phyloP scores from a whole-genome alignment of 1,140 invertebrate genomes.

The Calliopsis andreniformis region DNA sequence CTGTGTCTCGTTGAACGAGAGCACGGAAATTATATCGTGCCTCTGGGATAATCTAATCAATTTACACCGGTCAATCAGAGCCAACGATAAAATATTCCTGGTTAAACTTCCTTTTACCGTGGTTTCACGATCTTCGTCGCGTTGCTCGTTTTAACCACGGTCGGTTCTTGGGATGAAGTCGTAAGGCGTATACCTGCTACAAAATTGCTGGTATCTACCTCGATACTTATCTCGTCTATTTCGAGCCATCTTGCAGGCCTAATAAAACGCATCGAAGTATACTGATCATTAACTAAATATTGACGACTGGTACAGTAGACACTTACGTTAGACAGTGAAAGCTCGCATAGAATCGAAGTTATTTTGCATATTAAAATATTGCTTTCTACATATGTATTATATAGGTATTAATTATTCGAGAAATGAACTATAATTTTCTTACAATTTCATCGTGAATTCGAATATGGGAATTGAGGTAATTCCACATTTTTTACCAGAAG shows the following conservation, averaged over 20 bases:
- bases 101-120: slow-evolving; percentile 4
- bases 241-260: slow-evolving; percentile 22
- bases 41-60: slow-evolving; percentile 21
- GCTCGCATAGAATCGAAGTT: no score
- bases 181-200: slow-evolving; percentile 44
- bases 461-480: no score
- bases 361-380: no score
- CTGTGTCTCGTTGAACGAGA: neutral
- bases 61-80: slow-evolving; percentile 37
- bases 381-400: no score
- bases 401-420: no score
- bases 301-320: neutral
- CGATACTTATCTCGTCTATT: slow-evolving; percentile 49
- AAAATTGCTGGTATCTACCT: slow-evolving; percentile 31
- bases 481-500: no score
- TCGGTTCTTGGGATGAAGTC: slow-evolving; percentile 45
- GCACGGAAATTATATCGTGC: slow-evolving; percentile 15
- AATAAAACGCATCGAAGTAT: slow-evolving; percentile 22
- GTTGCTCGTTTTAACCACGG: neutral
- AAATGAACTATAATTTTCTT: no score
- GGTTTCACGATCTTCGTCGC: slow-evolving; percentile 29
- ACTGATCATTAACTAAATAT: neutral
- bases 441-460: no score
- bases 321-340: no score
- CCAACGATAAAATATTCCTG: slow-evolving; percentile 23